Evolutionary conservation across 2,888 invertebrate species (phyloP).

Genomic region (Sturmia bella): DNA sequence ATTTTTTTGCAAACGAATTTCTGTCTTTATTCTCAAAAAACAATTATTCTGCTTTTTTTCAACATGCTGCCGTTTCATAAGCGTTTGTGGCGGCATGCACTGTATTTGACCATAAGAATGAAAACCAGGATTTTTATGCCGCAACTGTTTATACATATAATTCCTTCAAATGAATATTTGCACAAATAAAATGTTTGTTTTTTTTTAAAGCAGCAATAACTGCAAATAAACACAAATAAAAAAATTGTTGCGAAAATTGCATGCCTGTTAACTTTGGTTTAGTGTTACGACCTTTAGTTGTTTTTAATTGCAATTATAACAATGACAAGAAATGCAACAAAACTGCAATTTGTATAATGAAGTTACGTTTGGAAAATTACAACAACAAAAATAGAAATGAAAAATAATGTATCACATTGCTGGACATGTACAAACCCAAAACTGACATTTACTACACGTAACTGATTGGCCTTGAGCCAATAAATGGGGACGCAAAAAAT

Average conservation of each 20-base stretch:
- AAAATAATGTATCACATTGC: conserved; percentile 21
- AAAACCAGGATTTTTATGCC: conserved; percentile 7
- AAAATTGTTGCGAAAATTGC: conserved; percentile 1
- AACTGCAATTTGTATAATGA: too few species aligned
- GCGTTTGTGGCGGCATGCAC: neutral
- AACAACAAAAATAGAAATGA: conserved; percentile 65
- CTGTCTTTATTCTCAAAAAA: neutral
- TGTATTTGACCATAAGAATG: conserved; percentile 1
- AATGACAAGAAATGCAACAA: conserved; percentile 38
- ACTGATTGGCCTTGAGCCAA: neutral
- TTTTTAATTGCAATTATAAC: conserved; percentile 64
- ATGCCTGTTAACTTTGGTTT: conserved; percentile 62
- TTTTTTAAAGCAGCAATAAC: neutral
- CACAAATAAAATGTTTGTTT: neutral
- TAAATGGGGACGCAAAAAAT: neutral
- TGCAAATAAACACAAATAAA: conserved; percentile 2
- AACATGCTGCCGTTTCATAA: neutral
- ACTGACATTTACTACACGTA: conserved; percentile 38
- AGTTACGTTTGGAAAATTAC: conserved; percentile 65
- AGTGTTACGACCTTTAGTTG: conserved; percentile 52
- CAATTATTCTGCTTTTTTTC: neutral
- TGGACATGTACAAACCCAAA: conserved; percentile 39
- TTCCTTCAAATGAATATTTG: neutral
- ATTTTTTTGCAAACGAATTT: conserved; percentile 1
- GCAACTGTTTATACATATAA: neutral